Evolutionary conservation across 2,888 invertebrate genomes (phyloP).

Genomic region (Julus scanicus): DNA sequence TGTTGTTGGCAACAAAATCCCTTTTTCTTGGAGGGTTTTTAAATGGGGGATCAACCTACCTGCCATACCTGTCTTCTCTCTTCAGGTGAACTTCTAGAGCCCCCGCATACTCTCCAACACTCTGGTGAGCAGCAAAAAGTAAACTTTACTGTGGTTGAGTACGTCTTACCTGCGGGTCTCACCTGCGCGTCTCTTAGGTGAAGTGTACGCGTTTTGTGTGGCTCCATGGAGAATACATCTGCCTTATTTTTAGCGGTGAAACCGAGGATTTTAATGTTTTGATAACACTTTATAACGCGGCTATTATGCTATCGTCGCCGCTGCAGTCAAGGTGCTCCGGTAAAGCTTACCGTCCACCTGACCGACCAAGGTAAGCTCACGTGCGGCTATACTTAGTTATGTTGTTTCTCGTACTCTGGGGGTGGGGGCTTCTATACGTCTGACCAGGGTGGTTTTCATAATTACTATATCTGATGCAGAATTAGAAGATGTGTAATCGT

Average conservation of each 20-base stretch:
- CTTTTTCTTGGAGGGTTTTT: background rate
- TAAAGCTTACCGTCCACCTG: background rate
- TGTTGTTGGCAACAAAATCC: slow-evolving; percentile 35
- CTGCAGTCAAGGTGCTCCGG: background rate
- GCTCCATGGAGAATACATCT: background rate
- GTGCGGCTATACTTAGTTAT: background rate
- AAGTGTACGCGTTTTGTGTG: slow-evolving; percentile 32
- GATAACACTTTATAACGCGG: background rate
- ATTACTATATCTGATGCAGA: background rate
- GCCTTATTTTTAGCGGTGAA: background rate
- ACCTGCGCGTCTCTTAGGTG: background rate
- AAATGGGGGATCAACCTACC: slow-evolving; percentile 13
- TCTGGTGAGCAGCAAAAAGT: background rate
- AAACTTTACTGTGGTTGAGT: background rate
- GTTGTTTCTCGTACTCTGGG: background rate
- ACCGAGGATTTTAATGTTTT: background rate
- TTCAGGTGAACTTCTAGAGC: slow-evolving; percentile 17
- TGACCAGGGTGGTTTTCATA: background rate
- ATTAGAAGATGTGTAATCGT: background rate
- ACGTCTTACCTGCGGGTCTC: background rate
- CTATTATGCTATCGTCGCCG: background rate
- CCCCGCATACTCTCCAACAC: slow-evolving; percentile 29
- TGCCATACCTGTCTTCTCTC: background rate
- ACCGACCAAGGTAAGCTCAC: slow-evolving; percentile 34
- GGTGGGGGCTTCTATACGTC: background rate